phyloP scores from a whole-genome alignment of 2,888 invertebrate genomes.

The Palloptera scutellata region DNA sequence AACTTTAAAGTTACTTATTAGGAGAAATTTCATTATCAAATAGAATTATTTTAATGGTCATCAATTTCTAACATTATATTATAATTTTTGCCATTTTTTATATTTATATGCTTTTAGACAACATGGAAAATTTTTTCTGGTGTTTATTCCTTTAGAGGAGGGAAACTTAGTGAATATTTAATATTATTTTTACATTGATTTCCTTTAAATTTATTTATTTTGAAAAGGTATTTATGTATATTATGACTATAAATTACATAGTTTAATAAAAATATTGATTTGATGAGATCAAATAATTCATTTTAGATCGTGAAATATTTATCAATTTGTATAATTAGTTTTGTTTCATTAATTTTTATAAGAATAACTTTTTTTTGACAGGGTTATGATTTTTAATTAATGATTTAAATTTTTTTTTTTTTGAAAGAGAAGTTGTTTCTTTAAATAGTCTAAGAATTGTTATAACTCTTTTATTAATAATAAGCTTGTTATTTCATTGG shows the following conservation, averaged over 20 bases:
- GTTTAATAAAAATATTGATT: constrained; percentile 76
- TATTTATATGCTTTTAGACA: constrained; percentile 72
- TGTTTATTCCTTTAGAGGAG: constrained; percentile 66
- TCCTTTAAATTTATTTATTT: constrained; percentile 71
- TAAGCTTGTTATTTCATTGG: too few species aligned
- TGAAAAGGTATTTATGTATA: constrained; percentile 67
- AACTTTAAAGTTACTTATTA: constrained; percentile 73
- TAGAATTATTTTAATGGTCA: constrained; percentile 68
- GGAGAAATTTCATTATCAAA: constrained; percentile 73
- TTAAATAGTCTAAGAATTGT: constrained; percentile 66
- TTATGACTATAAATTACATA: constrained; percentile 70
- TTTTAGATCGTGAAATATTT: constrained; percentile 67
- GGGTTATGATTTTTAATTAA: constrained; percentile 65
- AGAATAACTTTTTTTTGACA: constrained; percentile 58
- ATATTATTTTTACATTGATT: constrained; percentile 71
- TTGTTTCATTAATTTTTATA: constrained; percentile 66
- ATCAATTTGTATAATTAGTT: too few species aligned
- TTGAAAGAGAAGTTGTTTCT: constrained; percentile 68
- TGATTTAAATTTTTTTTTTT: constrained; percentile 65
- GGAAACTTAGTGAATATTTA: constrained; percentile 69
- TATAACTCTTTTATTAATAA: constrained; percentile 69
- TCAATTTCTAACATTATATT: constrained; percentile 66
- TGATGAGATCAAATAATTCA: constrained; percentile 68
- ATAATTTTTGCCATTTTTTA: constrained; percentile 71
- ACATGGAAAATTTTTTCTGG: constrained; percentile 68